Conservation (phyloP, 2,797 vertebrate species). For the Labeo calbasu region DNA sequence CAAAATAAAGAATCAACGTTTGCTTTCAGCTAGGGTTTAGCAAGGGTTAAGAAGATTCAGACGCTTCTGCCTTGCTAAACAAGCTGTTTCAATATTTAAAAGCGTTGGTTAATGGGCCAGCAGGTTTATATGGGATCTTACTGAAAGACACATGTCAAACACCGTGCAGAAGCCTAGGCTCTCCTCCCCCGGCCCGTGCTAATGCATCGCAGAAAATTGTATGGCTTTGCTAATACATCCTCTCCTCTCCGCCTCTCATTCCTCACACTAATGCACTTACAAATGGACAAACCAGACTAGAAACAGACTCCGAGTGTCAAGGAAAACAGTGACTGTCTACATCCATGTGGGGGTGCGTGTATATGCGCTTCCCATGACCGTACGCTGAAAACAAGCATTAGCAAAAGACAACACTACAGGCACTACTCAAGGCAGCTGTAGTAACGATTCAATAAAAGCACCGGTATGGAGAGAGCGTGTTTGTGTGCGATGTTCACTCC, state of each 20-base stretch:
- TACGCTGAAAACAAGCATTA: slow-evolving; percentile 56
- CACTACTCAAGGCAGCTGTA: slow-evolving; percentile 62
- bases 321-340: slow-evolving; percentile 32
- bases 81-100: slow-evolving; percentile 48
- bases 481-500: slow-evolving; percentile 63
- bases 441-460: slow-evolving; percentile 71
- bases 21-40: not conserved
- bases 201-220: slow-evolving; percentile 53
- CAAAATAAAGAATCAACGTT: not conserved
- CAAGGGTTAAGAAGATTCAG: slow-evolving; percentile 6
- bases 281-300: slow-evolving; percentile 60
- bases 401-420: slow-evolving; percentile 56
- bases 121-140: slow-evolving; percentile 46
- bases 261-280: slow-evolving; percentile 62
- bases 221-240: slow-evolving; percentile 54
- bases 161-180: slow-evolving; percentile 45
- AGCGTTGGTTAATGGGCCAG: slow-evolving; percentile 44
- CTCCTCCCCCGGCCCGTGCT: slow-evolving; percentile 39
- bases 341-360: slow-evolving; percentile 29
- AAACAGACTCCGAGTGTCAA: slow-evolving; percentile 42
- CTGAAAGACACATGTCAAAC: slow-evolving; percentile 48
- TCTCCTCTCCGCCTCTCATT: slow-evolving; percentile 46
- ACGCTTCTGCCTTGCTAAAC: slow-evolving; percentile 13
- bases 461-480: slow-evolving; percentile 72
- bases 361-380: slow-evolving; percentile 36